Evolutionary conservation across 1,140 invertebrate species (phyloP).

Genomic region (Drosophila sproati): DNA sequence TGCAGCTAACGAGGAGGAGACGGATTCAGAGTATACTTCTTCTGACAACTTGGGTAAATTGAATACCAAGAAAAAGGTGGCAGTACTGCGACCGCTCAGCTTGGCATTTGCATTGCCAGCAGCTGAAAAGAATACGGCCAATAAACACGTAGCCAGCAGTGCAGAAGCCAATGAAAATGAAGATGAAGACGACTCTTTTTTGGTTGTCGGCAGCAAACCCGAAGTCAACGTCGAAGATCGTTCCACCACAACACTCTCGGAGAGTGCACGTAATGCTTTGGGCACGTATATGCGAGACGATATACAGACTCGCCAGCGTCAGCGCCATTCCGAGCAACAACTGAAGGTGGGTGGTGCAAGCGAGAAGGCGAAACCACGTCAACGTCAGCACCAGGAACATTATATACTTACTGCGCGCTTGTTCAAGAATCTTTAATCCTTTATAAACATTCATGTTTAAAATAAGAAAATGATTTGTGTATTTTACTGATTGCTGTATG

Average conservation of each 20-base stretch:
- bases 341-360: constrained; percentile 4
- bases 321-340: constrained; percentile 37
- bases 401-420: constrained; percentile 51
- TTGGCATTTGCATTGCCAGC: constrained; percentile 18
- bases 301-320: constrained; percentile 53
- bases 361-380: constrained; percentile 29
- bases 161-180: constrained; percentile 32
- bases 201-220: not conserved
- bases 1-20: not conserved
- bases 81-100: constrained; percentile 50
- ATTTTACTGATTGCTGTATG: constrained; percentile 45
- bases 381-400: constrained; percentile 11
- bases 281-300: constrained; percentile 71
- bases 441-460: constrained; percentile 53
- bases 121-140: constrained; percentile 1
- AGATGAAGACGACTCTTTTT: constrained; percentile 4
- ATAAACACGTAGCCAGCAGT: not conserved
- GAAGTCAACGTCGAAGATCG: constrained; percentile 23
- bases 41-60: constrained; percentile 30
- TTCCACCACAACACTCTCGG: constrained; percentile 33
- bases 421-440: constrained; percentile 44
- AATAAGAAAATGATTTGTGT: constrained; percentile 50
- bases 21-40: not conserved
- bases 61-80: constrained; percentile 37
- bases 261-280: constrained; percentile 65